These are phyloP conservation scores for Linurgus olivaceus DNA, from an alignment of 2,797 vertebrate genomes.

Conservation along the genomic window DNA sequence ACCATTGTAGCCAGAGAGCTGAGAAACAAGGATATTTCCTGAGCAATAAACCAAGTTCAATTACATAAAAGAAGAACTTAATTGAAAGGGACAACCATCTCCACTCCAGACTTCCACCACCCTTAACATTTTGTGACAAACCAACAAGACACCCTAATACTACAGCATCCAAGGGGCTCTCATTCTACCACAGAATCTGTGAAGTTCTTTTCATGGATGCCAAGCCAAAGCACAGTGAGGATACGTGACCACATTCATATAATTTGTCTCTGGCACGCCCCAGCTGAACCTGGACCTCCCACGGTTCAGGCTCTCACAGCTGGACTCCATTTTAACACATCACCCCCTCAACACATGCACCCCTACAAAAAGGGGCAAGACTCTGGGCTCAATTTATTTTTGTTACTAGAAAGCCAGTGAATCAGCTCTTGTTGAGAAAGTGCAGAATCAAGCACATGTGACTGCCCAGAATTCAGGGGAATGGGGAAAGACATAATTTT, in stretches of 20 bases:
- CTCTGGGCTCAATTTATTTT: background rate
- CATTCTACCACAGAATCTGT: background rate
- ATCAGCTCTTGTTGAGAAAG: background rate
- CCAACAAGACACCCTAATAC: background rate
- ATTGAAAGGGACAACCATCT: background rate
- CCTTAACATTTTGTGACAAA: background rate
- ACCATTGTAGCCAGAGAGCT: background rate
- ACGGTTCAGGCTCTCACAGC: background rate
- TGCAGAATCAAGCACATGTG: background rate
- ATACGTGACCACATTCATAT: background rate
- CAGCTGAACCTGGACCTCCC: background rate
- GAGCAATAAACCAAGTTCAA: background rate
- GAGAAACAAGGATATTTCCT: background rate
- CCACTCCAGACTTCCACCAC: background rate
- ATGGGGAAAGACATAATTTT: background rate
- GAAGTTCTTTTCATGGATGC: background rate
- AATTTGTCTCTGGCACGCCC: background rate
- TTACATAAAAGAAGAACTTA: background rate
- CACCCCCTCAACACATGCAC: accelerated
- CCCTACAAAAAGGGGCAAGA: background rate
- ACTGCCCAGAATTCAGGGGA: background rate
- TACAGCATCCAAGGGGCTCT: background rate
- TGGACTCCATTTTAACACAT: background rate
- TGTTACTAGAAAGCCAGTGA: background rate
- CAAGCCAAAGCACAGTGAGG: background rate